Percentiles rank a stretch among this genome's conserved stretches.
Evolutionary conservation across 2,797 vertebrate genomes (phyloP).

Genomic region (Cirrhinus molitorella): DNA sequence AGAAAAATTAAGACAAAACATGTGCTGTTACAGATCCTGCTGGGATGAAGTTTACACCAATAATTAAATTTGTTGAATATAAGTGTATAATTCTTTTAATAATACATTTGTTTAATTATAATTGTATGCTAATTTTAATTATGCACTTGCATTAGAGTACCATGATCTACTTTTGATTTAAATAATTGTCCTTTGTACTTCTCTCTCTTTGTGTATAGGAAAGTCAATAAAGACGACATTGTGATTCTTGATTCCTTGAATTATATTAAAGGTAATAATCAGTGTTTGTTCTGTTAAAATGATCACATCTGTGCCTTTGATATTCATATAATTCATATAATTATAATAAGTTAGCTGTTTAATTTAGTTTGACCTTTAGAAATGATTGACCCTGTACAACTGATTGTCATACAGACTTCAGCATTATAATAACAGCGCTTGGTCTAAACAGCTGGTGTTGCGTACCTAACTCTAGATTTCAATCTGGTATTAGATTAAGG

Average conservation of each 20-base stretch:
- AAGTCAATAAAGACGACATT: conserved; percentile 83
- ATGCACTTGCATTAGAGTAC: conserved; percentile 36
- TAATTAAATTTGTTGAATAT: not conserved
- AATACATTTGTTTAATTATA: not conserved
- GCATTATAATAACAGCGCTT: not conserved
- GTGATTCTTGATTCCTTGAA: conserved; percentile 87
- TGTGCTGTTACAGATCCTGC: not conserved
- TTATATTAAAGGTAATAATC: conserved; percentile 87
- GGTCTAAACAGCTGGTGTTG: not conserved
- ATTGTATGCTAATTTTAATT: conserved; percentile 3
- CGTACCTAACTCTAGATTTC: not conserved
- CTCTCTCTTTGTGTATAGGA: conserved; percentile 69
- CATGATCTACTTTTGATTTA: not conserved
- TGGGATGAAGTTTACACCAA: not conserved
- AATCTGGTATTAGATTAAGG: not conserved
- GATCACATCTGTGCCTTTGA: not conserved
- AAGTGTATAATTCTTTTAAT: not conserved
- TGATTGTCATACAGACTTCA: not conserved
- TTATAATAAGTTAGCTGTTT: not conserved
- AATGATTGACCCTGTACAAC: not conserved
- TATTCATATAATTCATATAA: not conserved
- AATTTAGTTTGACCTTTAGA: not conserved
- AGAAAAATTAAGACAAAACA: not conserved
- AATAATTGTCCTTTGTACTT: not conserved
- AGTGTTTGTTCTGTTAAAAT: not conserved